Evolutionary conservation across 2,797 vertebrate species (phyloP), one percentile per base, ranked within the genome.

Genomic region (Uromys caudimaculatus): DNA sequence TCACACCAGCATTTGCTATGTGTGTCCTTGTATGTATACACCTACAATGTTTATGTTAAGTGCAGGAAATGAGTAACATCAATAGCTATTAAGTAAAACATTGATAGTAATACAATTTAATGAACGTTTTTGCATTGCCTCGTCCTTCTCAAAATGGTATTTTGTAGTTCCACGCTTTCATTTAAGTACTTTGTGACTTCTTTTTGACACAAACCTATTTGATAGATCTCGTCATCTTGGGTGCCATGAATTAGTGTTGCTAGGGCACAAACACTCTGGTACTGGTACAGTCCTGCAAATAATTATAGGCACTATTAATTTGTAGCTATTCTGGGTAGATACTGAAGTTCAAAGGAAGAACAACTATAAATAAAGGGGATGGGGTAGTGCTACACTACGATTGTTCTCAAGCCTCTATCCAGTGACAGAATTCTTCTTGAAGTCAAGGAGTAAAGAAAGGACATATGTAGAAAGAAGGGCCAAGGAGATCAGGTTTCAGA

Each of bases 361-460:
- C 14, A 47, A 27, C 2, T 32, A 44, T 5, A 58, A 9, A 10
- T 17, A 71, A 71, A 71, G 14, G 16, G 6, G 7, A 24, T 32
- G 1, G 3, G 6, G 8, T 1, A 6, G 6, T 69, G 1, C 13
- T 87, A 32, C 44, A 5, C 4, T 81, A n/a, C 14, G 2, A 2
- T 58, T 62, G 7, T 69, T 76, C 60, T 38, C 24, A 78, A 32
- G 54, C 29, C 14, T 50, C 81, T 56, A 1, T 4, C n/a, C 38
- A n/a, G 11, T 64, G n/a, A 44, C 3, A 44, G 32, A 73, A 56
- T 86, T 69, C 62, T 73, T 13, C 7, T 77, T 32, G 35, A 11
- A 83, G 9, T 29, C 27, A 54, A 84, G 19, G 21, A 90, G 8
- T 16, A 4, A 84, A 62, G 4, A 58, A 41, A 85, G 19, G 10